phyloP scores from a whole-genome alignment of 2,113 vertebrate genomes.

The Aegotheles bennettii region DNA sequence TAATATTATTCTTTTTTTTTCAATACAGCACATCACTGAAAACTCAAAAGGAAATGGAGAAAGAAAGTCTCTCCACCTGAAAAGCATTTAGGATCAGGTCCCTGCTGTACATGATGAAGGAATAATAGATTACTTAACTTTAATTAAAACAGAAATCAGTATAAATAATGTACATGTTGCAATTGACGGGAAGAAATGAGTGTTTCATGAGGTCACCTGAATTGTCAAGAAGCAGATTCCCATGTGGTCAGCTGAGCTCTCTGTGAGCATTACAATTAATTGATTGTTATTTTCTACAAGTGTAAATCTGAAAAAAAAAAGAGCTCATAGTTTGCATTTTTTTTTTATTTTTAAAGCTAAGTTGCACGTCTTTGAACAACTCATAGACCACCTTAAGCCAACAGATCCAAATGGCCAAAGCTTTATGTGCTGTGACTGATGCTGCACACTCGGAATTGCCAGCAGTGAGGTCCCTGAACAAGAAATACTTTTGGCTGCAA shows the following conservation, averaged over 20 bases:
- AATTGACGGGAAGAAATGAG: background rate
- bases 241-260: background rate
- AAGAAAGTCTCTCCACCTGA: background rate
- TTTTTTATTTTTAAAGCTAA: background rate
- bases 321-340: background rate
- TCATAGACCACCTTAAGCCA: background rate
- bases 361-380: background rate
- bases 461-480: background rate
- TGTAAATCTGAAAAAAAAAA: background rate
- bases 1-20: background rate
- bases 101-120: background rate
- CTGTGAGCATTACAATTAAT: background rate
- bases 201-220: background rate
- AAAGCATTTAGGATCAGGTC: background rate
- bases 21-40: background rate
- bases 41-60: background rate
- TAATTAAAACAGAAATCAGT: constrained; percentile 7
- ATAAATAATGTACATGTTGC: background rate
- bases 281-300: background rate
- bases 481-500: background rate
- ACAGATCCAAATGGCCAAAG: background rate
- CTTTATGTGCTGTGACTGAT: background rate
- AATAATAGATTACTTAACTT: background rate
- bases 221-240: background rate
- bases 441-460: background rate